Conservation (phyloP, 2,888 invertebrate genomes). For the Helicoverpa assulta region DNA sequence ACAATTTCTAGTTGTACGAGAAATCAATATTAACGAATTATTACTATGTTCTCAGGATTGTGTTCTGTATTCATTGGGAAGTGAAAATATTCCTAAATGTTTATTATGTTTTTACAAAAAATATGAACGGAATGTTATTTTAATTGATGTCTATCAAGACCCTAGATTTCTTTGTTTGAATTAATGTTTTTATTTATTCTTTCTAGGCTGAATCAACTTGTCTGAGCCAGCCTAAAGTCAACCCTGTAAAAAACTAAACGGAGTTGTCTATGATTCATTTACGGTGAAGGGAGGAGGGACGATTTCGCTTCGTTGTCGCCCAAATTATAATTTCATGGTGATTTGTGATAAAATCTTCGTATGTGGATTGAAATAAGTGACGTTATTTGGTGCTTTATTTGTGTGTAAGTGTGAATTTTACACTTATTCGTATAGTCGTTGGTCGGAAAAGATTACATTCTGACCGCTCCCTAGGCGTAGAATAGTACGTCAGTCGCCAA, state of each 20-base stretch:
- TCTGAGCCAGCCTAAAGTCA: conserved; percentile 47
- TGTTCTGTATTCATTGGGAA: no score
- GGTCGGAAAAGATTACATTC: conserved; percentile 79
- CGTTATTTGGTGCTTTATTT: conserved; percentile 75
- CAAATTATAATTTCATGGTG: conserved; percentile 81
- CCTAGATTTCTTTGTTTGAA: no score
- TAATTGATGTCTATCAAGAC: neutral
- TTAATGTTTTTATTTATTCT: neutral
- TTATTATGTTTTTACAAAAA: no score
- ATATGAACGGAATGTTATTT: neutral
- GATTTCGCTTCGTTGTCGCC: conserved; percentile 88
- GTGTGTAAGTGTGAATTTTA: conserved; percentile 74
- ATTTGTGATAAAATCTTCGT: conserved; percentile 79
- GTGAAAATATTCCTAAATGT: no score
- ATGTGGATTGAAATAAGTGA: conserved; percentile 80
- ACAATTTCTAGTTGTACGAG: neutral
- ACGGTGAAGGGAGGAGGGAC: conserved; percentile 86
- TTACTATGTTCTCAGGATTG: no score
- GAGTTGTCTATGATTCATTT: conserved; percentile 82
- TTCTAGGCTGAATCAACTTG: conserved; percentile 38
- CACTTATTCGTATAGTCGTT: conserved; percentile 66
- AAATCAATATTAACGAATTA: neutral
- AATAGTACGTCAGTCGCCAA: conserved; percentile 85
- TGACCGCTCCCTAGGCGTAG: conserved; percentile 88
- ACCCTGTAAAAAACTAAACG: conserved; percentile 49